Evolutionary conservation across 2,888 invertebrate species (phyloP).

Genomic region (Mesorhabditis belari): DNA sequence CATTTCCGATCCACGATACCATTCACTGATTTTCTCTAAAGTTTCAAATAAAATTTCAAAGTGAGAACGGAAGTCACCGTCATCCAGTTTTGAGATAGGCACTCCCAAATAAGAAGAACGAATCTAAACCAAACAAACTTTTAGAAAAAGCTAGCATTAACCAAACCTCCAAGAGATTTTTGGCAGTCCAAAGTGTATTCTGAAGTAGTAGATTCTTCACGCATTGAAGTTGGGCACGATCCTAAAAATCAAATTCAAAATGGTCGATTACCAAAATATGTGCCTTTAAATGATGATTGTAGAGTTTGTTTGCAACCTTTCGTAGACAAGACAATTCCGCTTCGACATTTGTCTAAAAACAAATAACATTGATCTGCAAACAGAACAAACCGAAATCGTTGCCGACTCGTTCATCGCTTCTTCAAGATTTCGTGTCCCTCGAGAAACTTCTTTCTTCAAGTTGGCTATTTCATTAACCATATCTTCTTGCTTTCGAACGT

Average conservation of each 20-base stretch:
- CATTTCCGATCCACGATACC: background rate
- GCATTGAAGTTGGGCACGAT: background rate
- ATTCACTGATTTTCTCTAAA: background rate
- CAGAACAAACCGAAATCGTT: background rate
- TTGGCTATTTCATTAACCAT: background rate
- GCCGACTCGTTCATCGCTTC: background rate
- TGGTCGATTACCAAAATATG: background rate
- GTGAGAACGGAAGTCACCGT: background rate
- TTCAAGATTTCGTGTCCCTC: background rate
- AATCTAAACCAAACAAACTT: background rate
- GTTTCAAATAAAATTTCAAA: background rate
- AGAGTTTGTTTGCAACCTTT: background rate
- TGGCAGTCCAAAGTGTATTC: background rate
- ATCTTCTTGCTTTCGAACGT: too few species aligned
- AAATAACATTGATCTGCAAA: background rate
- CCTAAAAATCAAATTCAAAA: background rate
- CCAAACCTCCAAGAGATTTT: background rate
- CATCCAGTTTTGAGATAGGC: background rate
- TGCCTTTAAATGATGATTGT: background rate
- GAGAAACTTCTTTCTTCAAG: background rate
- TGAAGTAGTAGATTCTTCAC: background rate
- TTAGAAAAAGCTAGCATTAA: background rate
- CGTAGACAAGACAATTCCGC: too few species aligned
- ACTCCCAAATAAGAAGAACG: background rate
- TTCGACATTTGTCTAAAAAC: background rate